Evolutionary conservation across 2,888 invertebrate species (phyloP), one percentile per base, ranked within the genome.

Genomic region (Globia sparganii): DNA sequence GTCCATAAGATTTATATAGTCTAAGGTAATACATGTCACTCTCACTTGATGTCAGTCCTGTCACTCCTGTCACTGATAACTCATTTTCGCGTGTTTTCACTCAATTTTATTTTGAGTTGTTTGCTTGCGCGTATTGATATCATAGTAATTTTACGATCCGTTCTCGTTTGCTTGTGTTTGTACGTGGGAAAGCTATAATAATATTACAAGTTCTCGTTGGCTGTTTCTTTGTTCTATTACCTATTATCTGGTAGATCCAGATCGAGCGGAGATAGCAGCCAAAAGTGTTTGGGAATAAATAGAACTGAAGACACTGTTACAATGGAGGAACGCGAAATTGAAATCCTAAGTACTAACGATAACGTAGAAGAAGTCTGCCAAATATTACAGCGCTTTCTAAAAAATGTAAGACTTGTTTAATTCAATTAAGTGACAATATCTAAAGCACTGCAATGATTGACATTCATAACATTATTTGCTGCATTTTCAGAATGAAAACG

Each of bases 401-500:
- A 91, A 88, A 92, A 90, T 82, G 96, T 96, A 85, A 88, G 93
- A 85, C n/a, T 72, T 68, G 31, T 49, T 5, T 85, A 81, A 71
- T 82, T 80, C 18, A 79, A 80, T 87, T 86, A 73, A 67, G 49
- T 59, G 59, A 46, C 53, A 53, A 64, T 37, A 56, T 56, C 0
- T 64, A 31, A 0, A 31, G 40, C 2, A 37, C 25, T 58, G 9
- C 25, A 37, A 64, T 49, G 9, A 72, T 64, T 59, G 8, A 34
- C 15, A 56, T 34, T 59, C 34, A 1, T 28, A 37, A 18, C 25
- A 56, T 59, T 49, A 69, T 18, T 61, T 61, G 21, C 40, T 73
- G 3, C 43, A 65, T 62, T 96, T 96, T 73, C 92, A 96, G 96
- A 94, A 95, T 90, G 92, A 97, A 85, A 97, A 96, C 87, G 94